phyloP scores from a whole-genome alignment of 2,113 vertebrate genomes.

The Gallinago undulata region DNA sequence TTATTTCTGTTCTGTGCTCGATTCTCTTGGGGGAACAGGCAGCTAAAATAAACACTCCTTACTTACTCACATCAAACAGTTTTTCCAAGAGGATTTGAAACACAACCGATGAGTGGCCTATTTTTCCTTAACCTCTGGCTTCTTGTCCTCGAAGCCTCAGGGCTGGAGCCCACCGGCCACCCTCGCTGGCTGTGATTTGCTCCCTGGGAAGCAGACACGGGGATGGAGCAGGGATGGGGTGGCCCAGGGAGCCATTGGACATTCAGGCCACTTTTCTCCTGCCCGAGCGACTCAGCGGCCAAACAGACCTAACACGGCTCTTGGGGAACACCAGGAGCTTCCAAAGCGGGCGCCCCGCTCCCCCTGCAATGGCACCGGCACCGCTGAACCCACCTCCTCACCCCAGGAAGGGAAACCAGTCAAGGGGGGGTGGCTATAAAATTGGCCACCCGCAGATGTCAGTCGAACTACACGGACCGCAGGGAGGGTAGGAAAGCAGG shows the following conservation, averaged over 20 bases:
- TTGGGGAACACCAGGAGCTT: no score
- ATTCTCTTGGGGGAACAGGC: constrained; percentile 20
- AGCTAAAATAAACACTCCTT: constrained; percentile 29
- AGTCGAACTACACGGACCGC: neutral
- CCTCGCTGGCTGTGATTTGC: neutral
- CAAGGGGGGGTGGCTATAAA: neutral
- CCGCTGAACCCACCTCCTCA: neutral
- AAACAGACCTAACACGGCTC: fast-evolving
- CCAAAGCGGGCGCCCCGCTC: neutral
- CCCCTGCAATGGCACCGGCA: neutral
- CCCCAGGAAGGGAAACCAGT: neutral
- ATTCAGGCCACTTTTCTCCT: neutral
- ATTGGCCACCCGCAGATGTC: neutral
- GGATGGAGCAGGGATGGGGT: constrained; percentile 69
- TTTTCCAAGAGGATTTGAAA: neutral
- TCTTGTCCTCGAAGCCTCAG: neutral
- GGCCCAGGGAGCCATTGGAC: neutral
- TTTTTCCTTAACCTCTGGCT: neutral
- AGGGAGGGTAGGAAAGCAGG: fast-evolving
- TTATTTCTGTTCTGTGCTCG: neutral
- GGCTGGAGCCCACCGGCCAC: neutral
- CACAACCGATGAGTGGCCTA: neutral
- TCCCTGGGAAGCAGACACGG: neutral
- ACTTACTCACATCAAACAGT: neutral
- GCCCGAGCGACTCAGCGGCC: neutral